phyloP scores from a whole-genome alignment of 2,888 invertebrate genomes.

The Didymodactylos carnosus region DNA sequence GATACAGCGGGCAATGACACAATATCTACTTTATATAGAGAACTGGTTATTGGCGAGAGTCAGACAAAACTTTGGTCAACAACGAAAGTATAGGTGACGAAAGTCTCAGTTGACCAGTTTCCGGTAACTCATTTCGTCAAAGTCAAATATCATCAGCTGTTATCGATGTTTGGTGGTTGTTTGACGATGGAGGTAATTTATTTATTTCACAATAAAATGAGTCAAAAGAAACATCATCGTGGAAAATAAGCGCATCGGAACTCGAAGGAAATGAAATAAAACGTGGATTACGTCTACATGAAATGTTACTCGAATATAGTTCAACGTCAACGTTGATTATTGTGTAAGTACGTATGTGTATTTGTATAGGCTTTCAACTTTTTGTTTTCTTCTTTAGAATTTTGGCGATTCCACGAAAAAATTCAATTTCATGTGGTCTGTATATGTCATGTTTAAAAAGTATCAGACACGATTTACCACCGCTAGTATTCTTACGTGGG shows the following conservation, averaged over 20 bases:
- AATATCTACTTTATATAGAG: too few relatives aligned
- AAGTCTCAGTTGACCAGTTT: too few relatives aligned
- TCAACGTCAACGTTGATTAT: constrained; percentile 62
- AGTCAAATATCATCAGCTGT: background rate
- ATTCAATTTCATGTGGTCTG: background rate
- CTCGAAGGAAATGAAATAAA: constrained; percentile 46
- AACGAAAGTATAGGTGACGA: too few relatives aligned
- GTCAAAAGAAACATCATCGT: too few relatives aligned
- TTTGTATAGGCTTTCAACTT: background rate
- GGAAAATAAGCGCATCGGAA: too few relatives aligned
- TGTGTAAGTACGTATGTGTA: constrained; percentile 60
- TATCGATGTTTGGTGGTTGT: constrained; percentile 83
- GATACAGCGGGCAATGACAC: too few relatives aligned
- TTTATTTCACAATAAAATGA: background rate
- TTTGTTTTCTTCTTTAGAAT: constrained; percentile 56
- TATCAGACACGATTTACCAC: constrained; percentile 45
- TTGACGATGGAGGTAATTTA: constrained; percentile 74
- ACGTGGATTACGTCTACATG: constrained; percentile 67
- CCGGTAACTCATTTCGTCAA: background rate
- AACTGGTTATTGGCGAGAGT: too few relatives aligned
- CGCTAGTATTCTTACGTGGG: constrained; percentile 47
- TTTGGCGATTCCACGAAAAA: constrained; percentile 31
- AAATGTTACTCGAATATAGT: constrained; percentile 61
- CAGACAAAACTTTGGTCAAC: too few relatives aligned
- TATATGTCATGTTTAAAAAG: constrained; percentile 6